Base-by-base conservation (phyloP, 2,113 vertebrate genomes). In the Eclectus roratus region DNA sequence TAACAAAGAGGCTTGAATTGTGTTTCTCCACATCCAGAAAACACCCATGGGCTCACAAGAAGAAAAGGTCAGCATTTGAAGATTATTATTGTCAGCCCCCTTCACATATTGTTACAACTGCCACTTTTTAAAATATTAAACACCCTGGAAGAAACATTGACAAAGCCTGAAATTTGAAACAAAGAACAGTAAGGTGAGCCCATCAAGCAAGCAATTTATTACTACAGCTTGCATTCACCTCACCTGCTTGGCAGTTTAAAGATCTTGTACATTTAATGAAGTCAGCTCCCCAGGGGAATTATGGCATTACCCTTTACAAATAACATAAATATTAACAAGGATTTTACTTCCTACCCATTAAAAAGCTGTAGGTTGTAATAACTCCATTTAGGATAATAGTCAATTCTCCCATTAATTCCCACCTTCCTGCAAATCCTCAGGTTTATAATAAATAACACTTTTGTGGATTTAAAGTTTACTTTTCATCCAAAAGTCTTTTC, bases 91-190 rank as follows among this genome's bases (percentile, higher is more conserved):
- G 31, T 87, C 44, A 20, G 33, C 6, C 69, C 25, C 41, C 65
- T 85, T 76, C 50, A 81, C 33, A 44, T 85, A 90, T 46, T 83
- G 61, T 76, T 93, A 58, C 24, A 96, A 74, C 25, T 76, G 41
- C 60, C 76, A 80, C 66, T 94, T 94, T 88, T 86, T 87, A 94
- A 97, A 97, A 94, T 96, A 97, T 95, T 97, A 93, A 96, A 90
- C 46, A 90, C 61, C 46, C 82, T 74, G 52, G 82, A 97, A 96
- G 43, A 96, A 96, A 95, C 15, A 91, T 39, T 91, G 77, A 93
- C 80, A 84, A 87, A 96, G 70, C 73, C 78, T 39, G 19, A 87
- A 61, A 96, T 88, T 90, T 94, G 70, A 95, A 83, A 96, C 70
- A 94, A 92, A 85, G 58, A 87, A 15, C 61, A 88, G 27, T 74